phyloP scores from a whole-genome alignment of 1,140 invertebrate species.

The Kradibia gibbosae region DNA sequence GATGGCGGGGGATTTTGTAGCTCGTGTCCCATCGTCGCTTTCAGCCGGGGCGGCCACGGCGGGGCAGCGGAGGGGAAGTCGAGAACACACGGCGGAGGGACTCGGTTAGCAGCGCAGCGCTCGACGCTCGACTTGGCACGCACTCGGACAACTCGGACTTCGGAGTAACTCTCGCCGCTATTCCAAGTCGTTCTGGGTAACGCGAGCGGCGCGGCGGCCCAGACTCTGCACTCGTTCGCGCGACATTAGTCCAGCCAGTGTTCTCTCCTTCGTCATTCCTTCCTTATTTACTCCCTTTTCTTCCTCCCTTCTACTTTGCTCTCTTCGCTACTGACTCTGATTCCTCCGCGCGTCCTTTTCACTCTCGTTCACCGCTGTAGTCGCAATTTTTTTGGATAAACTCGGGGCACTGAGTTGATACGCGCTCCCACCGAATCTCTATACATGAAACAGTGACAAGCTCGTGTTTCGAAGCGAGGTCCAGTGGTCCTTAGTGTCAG shows the following conservation, averaged over 20 bases:
- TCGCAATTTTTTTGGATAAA: too few species aligned
- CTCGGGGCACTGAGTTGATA: too few species aligned
- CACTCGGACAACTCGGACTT: not conserved
- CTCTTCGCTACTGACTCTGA: too few species aligned
- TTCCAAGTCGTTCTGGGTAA: too few species aligned
- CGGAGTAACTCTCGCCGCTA: not conserved
- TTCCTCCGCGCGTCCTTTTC: too few species aligned
- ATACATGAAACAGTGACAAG: too few species aligned
- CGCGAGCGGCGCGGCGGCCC: not conserved
- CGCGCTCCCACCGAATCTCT: too few species aligned
- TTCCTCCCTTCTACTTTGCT: too few species aligned
- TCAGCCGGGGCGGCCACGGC: not conserved
- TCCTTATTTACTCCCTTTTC: too few species aligned
- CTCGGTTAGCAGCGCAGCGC: not conserved
- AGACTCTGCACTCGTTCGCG: not conserved
- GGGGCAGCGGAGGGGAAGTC: not conserved
- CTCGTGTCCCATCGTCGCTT: not conserved
- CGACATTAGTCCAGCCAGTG: not conserved
- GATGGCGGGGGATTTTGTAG: not conserved
- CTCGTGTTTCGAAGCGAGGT: too few species aligned
- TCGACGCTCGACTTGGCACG: not conserved
- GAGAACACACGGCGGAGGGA: not conserved
- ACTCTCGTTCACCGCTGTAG: too few species aligned
- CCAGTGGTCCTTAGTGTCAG: too few species aligned
- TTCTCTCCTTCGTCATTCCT: not conserved